Evolutionary conservation across 2,113 vertebrate genomes (phyloP), one percentile per base, ranked within the genome.

Genomic region (Herpailurus yagouaroundi): DNA sequence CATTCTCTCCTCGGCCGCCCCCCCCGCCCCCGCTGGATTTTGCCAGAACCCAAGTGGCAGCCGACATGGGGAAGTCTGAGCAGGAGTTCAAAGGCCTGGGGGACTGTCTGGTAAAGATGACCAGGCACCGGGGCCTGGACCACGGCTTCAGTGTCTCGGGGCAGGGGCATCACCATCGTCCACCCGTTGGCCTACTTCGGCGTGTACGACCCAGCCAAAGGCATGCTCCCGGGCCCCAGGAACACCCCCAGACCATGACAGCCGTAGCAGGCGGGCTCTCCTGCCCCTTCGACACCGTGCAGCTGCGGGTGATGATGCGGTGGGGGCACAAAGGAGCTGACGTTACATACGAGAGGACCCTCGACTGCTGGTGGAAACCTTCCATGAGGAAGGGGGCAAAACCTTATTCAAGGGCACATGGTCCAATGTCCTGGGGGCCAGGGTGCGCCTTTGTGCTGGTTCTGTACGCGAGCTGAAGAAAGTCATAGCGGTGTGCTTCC

Each of bases 221-320:
- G 99, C 87, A 99, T 99, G 99, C 99, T 99, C 16, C 99, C 99
- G 0, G 99, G 99, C 98, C 99, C 99, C 48, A 99, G 98, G 95
- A 99, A 99, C 95, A 99, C 99, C 1, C 99, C 27, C 99, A 99
- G 97, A 98, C 98, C 0, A 99, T 99, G 94, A 99, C 99, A 0
- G 98, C 99, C 0, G 99, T 99, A 95, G 99, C 99, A 0, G 99
- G 99, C 0, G 98, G 99, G 77, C 97, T 99, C 33, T 99, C 99
- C 68, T 99, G 99, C 84, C 99, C 99, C 50, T 99, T 99, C 0
- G 99, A 99, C 97, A 99, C 99, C 0, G 99, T 99, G 68, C 96
- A 99, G 2, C 98, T 99, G 92, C 98, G 99, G 1, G 99, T 99
- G 99, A 99, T 99, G 99, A 99, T 99, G 99, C 99, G 99, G 98